phyloP scores from a whole-genome alignment of 2,113 vertebrate genomes.

The Pterophyllum scalare region DNA sequence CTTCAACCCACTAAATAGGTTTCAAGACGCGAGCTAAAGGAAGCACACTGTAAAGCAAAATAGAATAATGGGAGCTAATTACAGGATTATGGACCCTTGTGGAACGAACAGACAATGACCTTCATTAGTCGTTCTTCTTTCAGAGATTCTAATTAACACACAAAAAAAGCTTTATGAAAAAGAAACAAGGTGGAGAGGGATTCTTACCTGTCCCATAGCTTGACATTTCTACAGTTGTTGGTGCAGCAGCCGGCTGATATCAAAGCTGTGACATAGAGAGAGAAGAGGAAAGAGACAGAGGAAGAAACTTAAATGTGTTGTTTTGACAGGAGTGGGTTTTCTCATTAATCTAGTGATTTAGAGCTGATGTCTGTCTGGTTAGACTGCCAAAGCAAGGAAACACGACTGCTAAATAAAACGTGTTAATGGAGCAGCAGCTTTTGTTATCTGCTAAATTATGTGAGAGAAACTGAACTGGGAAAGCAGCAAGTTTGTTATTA shows the following conservation, averaged over 20 bases:
- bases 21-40: constrained; percentile 9
- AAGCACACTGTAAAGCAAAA: constrained; percentile 5
- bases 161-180: not conserved
- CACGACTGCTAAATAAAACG: constrained; percentile 58
- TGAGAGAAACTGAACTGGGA: not conserved
- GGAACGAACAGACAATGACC: constrained; percentile 52
- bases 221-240: constrained; percentile 84
- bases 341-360: constrained; percentile 47
- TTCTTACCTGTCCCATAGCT: constrained; percentile 83
- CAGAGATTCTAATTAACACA: constrained; percentile 44
- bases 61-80: constrained; percentile 58
- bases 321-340: constrained; percentile 29
- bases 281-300: constrained; percentile 10
- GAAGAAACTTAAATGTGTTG: constrained; percentile 46
- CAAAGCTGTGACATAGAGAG: constrained; percentile 70
- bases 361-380: constrained; percentile 43
- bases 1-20: constrained; percentile 3
- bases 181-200: not conserved
- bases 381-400: constrained; percentile 27
- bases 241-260: constrained; percentile 84
- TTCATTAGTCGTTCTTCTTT: constrained; percentile 39
- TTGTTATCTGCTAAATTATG: not conserved
- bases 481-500: not conserved
- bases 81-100: constrained; percentile 53
- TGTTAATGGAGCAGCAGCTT: constrained; percentile 7